These are phyloP conservation scores for Nylanderia fulva DNA, from an alignment of 1,140 invertebrate genomes.

Conservation along the genomic window DNA sequence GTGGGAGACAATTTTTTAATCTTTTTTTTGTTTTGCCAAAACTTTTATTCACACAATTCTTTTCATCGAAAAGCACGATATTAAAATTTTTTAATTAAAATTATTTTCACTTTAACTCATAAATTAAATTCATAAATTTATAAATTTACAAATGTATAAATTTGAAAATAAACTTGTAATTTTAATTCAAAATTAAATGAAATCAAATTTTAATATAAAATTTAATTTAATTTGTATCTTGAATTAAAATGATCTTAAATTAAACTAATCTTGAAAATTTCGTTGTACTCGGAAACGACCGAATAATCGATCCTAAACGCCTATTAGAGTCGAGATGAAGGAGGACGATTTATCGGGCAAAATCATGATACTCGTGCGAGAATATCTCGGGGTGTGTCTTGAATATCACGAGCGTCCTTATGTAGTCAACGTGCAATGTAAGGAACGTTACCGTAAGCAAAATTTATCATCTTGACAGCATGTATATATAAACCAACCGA, in stretches of 20 bases:
- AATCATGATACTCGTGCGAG: constrained; percentile 13
- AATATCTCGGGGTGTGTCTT: background rate
- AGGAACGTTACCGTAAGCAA: constrained; percentile 17
- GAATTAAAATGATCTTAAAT: too few relatives aligned
- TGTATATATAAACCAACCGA: constrained; percentile 52
- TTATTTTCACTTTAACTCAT: too few relatives aligned
- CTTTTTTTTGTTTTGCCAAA: background rate
- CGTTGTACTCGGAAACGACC: background rate
- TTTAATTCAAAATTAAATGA: too few relatives aligned
- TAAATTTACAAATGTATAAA: too few relatives aligned
- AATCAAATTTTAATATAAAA: too few relatives aligned
- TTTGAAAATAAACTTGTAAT: too few relatives aligned
- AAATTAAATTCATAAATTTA: too few relatives aligned
- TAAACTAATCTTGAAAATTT: too few relatives aligned
- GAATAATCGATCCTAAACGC: background rate
- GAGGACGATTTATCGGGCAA: constrained; percentile 32
- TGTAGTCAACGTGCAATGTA: background rate
- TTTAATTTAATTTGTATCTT: too few relatives aligned
- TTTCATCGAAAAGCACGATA: background rate
- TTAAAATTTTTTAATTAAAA: too few relatives aligned
- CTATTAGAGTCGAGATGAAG: constrained; percentile 1
- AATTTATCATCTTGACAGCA: constrained; percentile 52
- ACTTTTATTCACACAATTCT: background rate
- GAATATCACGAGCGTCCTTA: constrained; percentile 33
- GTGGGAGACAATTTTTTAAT: background rate